phyloP scores from a whole-genome alignment of 2,888 invertebrate species.

The Caenorhabditis imperialis region DNA sequence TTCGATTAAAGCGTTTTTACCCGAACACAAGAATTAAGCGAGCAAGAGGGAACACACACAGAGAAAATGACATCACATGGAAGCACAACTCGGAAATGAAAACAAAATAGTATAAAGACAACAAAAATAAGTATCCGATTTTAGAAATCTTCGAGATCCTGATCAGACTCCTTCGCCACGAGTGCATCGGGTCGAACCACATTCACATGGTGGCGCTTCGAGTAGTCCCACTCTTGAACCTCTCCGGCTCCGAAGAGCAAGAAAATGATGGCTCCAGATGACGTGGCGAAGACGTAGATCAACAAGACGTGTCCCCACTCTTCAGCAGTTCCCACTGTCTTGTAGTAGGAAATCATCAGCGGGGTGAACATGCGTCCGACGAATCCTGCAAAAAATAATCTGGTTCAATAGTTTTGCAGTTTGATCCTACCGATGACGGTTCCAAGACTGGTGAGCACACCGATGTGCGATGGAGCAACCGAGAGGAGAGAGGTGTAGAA shows the following conservation, averaged over 20 bases:
- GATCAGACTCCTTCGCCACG: slow-evolving; percentile 27
- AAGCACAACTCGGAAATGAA: background rate
- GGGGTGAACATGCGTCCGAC: slow-evolving; percentile 63
- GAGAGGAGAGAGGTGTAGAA: slow-evolving; percentile 72
- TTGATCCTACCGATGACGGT: slow-evolving; percentile 54
- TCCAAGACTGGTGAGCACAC: slow-evolving; percentile 64
- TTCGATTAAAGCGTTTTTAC: slow-evolving; percentile 32
- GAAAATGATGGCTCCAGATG: slow-evolving; percentile 60
- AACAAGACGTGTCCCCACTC: slow-evolving; percentile 69
- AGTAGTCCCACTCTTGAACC: slow-evolving; percentile 55
- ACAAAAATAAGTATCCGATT: background rate
- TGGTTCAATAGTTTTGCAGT: background rate
- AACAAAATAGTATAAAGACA: background rate
- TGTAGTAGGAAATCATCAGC: slow-evolving; percentile 61
- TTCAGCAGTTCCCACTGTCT: slow-evolving; percentile 65
- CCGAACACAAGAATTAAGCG: slow-evolving; percentile 29
- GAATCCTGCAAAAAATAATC: slow-evolving; percentile 42
- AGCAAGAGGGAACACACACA: slow-evolving; percentile 14
- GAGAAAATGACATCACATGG: background rate
- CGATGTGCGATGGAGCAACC: slow-evolving; percentile 70
- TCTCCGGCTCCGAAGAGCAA: slow-evolving; percentile 65
- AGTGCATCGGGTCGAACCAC: slow-evolving; percentile 16
- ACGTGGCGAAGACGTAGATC: slow-evolving; percentile 55
- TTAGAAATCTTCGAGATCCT: slow-evolving; percentile 26
- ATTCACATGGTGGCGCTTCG: slow-evolving; percentile 21